Evolutionary conservation across 2,113 vertebrate genomes (phyloP), one percentile per base, ranked within the genome.

Genomic region (Mormyrus lacerda): DNA sequence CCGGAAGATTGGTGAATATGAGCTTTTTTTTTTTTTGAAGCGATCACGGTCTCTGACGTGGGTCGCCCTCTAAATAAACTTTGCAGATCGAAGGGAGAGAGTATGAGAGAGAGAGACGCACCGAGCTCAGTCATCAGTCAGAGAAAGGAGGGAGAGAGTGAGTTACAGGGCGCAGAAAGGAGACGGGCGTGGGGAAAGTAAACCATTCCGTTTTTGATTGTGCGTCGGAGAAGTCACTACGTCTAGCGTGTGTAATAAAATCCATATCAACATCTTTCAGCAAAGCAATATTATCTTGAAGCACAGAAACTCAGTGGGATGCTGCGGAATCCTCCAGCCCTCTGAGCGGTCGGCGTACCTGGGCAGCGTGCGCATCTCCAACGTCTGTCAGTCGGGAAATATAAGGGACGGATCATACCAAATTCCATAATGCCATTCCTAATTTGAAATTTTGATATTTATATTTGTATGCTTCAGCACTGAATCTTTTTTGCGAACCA

Each of bases 61-160:
- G 93, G 91, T 95, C 95, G 94, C 93, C 95, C 94, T 95, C 95
- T 94, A 95, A 96, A 96, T 96, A 95, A 96, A 95, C 95, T 96
- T 95, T 94, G 90, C 89, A 94, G 94, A 93, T 93, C 92, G n/a
- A 44, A 47, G 79, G 76, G 73, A 47, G 55, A 86, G 85, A 51
- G 85, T 35, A 45, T 27, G 86, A 42, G 51, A 58, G 53, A 87
- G 87, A 89, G 89, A 90, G 89, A 58, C 53, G 39, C 89, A 89
- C 86, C 89, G 24, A 53, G 93, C 95, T 94, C 94, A 96, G 93
- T 96, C 95, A 96, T 95, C 94, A 94, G 93, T 93, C 91, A 94
- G 92, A 92, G 92, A 93, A 89, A 89, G 39, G 91, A n/a, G 88
- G 91, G 88, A 93, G 92, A 87, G 92, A 92, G 95, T 94, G 94